These are phyloP conservation scores for Empidonax traillii DNA, from an alignment of 2,113 vertebrate genomes.

Conservation along the genomic window DNA sequence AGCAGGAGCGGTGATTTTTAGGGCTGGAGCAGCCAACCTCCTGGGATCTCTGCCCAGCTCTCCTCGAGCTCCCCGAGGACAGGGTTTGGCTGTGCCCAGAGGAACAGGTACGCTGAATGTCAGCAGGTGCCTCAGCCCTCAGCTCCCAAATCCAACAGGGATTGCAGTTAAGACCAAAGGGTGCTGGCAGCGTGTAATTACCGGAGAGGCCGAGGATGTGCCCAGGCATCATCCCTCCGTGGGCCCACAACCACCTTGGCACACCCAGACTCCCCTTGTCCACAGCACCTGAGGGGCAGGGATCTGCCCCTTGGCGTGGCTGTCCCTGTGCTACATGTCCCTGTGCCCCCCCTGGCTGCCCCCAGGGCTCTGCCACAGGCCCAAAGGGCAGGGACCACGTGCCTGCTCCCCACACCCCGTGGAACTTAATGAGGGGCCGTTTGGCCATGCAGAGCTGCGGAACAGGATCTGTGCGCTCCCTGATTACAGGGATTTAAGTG, in stretches of 20 bases:
- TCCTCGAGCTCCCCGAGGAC: fast-evolving
- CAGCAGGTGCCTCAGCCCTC: not conserved
- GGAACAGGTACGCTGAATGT: fast-evolving
- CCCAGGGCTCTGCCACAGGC: not conserved
- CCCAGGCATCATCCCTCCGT: fast-evolving
- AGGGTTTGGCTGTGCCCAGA: not conserved
- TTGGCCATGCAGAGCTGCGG: fast-evolving
- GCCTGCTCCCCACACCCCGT: not conserved
- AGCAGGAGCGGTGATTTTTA: not conserved
- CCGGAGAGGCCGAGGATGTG: fast-evolving
- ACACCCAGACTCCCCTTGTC: not conserved
- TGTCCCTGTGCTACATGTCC: no score
- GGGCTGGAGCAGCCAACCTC: not conserved
- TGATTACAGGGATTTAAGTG: not conserved
- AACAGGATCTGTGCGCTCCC: fast-evolving
- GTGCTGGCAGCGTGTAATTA: not conserved
- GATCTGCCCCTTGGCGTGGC: not conserved
- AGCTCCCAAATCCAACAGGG: not conserved
- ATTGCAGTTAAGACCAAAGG: not conserved
- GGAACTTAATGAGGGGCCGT: not conserved
- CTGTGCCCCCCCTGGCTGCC: not conserved
- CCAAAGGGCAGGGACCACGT: fast-evolving
- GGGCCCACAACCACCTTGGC: not conserved
- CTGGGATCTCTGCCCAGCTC: not conserved
- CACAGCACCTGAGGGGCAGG: not conserved